Conservation (phyloP, 2,888 invertebrate genomes). For the Heliconius charithonia region DNA sequence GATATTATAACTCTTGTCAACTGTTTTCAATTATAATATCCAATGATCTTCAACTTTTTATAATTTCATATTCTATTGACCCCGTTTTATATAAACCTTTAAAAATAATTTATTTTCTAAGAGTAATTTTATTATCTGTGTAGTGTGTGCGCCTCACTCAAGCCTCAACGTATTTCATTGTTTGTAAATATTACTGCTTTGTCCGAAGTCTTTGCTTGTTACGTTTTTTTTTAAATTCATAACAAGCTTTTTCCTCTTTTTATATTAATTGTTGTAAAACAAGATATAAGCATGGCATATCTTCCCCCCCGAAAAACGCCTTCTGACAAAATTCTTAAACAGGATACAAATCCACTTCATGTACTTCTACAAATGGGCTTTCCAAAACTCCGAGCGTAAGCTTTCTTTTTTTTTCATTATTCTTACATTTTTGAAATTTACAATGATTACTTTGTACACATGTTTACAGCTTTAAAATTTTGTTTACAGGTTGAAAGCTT, state of each 20-base stretch:
- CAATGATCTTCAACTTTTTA: too few species aligned
- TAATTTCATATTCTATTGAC: too few species aligned
- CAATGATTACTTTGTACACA: too few species aligned
- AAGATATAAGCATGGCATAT: conserved; percentile 85
- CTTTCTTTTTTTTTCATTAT: conserved; percentile 50
- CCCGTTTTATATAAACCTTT: too few species aligned
- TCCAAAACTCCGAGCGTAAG: conserved; percentile 94
- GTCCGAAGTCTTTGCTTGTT: not conserved
- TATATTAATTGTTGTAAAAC: not conserved
- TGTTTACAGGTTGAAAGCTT: conserved; percentile 90
- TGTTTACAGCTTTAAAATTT: not conserved
- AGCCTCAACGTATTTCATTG: not conserved
- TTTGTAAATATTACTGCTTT: conserved; percentile 11
- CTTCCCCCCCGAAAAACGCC: conserved; percentile 90
- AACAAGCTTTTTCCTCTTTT: too few species aligned
- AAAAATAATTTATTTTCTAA: too few species aligned
- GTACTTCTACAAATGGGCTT: conserved; percentile 95
- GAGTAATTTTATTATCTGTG: not conserved
- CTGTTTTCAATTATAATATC: too few species aligned
- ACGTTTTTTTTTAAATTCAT: not conserved
- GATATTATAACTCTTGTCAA: too few species aligned
- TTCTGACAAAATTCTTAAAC: conserved; percentile 88
- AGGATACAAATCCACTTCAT: conserved; percentile 90
- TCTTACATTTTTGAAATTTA: not conserved
- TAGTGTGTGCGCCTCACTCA: not conserved